Conservation (phyloP, 2,113 vertebrate species). For the Hyla sarda region DNA sequence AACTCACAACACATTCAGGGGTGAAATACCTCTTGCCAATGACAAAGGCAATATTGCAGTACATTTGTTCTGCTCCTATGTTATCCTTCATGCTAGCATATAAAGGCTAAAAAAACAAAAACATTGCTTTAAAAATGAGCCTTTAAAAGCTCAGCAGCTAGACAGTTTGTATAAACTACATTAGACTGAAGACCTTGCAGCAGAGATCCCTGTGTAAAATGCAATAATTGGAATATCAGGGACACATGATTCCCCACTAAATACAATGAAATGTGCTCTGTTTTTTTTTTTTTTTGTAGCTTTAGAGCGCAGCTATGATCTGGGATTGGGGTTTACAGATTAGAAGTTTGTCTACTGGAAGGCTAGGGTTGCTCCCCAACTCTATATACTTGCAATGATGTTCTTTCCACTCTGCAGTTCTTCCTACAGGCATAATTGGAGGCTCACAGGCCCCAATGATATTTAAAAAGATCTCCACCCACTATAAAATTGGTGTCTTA, state of each 20-base stretch:
- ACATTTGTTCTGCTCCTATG: constrained; percentile 4
- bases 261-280: background rate
- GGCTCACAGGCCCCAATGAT: too few species aligned
- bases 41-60: constrained; percentile 25
- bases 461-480: too few species aligned
- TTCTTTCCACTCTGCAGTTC: too few species aligned
- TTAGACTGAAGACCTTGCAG: background rate
- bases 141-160: background rate
- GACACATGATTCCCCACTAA: background rate
- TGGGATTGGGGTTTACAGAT: too few species aligned
- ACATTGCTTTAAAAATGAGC: background rate
- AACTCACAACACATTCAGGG: constrained; percentile 37
- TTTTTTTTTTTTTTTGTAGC: background rate
- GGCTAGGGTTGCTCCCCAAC: too few species aligned
- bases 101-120: background rate
- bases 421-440: too few species aligned
- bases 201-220: background rate
- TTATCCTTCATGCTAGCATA: constrained; percentile 6
- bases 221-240: background rate
- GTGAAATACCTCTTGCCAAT: constrained; percentile 51
- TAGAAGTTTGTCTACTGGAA: too few species aligned
- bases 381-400: too few species aligned
- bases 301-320: too few species aligned
- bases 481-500: too few species aligned
- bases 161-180: background rate